Base-by-base conservation (phyloP, 1,140 invertebrate genomes). In the Pseudomyrmex gracilis region DNA sequence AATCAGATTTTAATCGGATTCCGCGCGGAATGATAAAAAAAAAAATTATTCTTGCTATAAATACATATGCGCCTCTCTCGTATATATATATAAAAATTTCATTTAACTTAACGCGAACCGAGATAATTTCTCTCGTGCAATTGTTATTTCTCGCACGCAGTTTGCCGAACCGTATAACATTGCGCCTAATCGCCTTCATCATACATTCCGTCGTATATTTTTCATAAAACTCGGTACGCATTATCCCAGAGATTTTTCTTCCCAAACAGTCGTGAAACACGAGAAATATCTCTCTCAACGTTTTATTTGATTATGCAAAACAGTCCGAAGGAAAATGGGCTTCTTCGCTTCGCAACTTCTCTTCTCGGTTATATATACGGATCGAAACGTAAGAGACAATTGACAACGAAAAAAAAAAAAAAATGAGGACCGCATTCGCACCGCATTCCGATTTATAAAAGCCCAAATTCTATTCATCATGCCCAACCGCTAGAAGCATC, bases 1-100 rank as follows among this genome's bases (percentile, higher is more conserved):
- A 80, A 70, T 71, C 76, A 60, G 47, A 43, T 60, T 24, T 24
- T 71, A 71, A 80, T 47, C 76, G 51, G 12, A 71, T 80, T 60
- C 57, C 49, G 34, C 34, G 45, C 53, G 43, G 53, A 80, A 80
- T 13, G 15, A 34, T 24, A 15, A 49, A 80, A 78, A 77, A 77
- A 80, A 71, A 53, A 70, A 49, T 47, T 58, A 70, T 70, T 58
- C 67, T 34, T 43, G 34, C 49, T 47, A 68, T 68, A 78, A 80
- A 34, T 34, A 34, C 5, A 34, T 34, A 34, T 34, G 34, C 7
- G 34, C 34, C 34, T 34, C 34, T 34, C 34, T 7, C 5, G 34
- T 7, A 7, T 7, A 34, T 34, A 34, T 34, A 34, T 34, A 34
- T 34, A 34, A 34, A 34, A 34, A 80, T 80, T 53, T 47, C 45